Percentiles rank a stretch among this genome's conserved stretches.
Conservation (phyloP, 64 coral and sea anemone genomes). For the Astreopora myriophthalma region DNA sequence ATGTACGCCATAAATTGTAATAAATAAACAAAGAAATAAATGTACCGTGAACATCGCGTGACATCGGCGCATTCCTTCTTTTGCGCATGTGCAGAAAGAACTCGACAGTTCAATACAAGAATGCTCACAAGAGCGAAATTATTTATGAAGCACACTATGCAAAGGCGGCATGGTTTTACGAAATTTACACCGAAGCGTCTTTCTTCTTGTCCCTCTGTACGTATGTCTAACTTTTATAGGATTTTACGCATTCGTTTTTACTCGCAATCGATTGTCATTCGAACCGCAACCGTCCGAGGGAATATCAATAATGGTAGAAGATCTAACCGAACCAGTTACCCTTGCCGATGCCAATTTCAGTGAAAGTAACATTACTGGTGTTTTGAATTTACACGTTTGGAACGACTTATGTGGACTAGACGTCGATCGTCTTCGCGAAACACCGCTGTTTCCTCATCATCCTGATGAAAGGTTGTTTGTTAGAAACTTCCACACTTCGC, state of each 20-base stretch:
- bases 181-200: neutral
- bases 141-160: neutral
- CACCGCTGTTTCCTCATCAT: constrained; percentile 54
- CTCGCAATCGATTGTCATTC: neutral
- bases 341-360: neutral
- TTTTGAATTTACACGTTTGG: constrained; percentile 59
- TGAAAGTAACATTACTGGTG: neutral
- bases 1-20: no score
- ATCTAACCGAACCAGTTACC: neutral
- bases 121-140: no score
- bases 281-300: no score
- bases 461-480: constrained; percentile 41
- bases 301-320: neutral
- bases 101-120: neutral
- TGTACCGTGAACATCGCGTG: no score
- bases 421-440: constrained; percentile 16
- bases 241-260: constrained; percentile 20
- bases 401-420: constrained; percentile 49
- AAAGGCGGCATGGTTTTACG: neutral
- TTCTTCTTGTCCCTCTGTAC: neutral
- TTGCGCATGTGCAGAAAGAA: neutral
- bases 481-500: constrained; percentile 6
- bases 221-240: neutral
- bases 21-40: no score
- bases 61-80: no score